Base-by-base conservation (phyloP, 2,797 vertebrate genomes). In the Galagoides demidoff region DNA sequence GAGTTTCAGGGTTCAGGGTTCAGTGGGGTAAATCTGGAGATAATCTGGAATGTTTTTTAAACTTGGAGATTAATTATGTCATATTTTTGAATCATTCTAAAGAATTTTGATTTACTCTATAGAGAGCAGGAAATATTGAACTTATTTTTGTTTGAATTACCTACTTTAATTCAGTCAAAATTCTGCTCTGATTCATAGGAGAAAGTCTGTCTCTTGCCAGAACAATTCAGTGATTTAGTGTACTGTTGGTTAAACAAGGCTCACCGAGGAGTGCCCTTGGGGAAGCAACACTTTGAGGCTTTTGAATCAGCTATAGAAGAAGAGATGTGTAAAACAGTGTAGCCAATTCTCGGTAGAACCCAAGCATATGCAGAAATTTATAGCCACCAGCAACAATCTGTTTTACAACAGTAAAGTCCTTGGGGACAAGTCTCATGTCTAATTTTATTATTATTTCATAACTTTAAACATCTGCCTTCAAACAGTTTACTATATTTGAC, bases 151-250 rank as follows among this genome's bases (percentile, higher is more conserved):
- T 82, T 90, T 45, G 82, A 71, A 85, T 83, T 64, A 57, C 20
- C 70, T 74, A 52, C 76, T 77, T 90, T 64, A 92, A 78, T 89
- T 82, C 76, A 61, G 39, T 85, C n/a, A 84, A 49, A 95, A 96
- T 95, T 95, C 66, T 55, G 76, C 55, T 78, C 64, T 81, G 82
- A 92, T 92, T 95, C 85, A 59, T 74, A 92, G 81, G 37, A 73
- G 59, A 90, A 96, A 86, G 89, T 84, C 20, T 74, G 19, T 81
- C 59, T 92, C 71, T 71, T 79, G 59, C 37, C 73, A 77, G 85
- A 95, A 90, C 20, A 64, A 94, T 61, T 95, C 84, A 88, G 85
- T 76, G 19, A 94, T 45, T 96, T 84, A 88, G 89, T 81, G 14
- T 76, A 86, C 59, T 73, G 71, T 90, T 64, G 66, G 34, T 85